A percentile compares a stretch with the other conserved stretches of the same genome.
These are phyloP conservation scores for Micronisus gabar DNA, from an alignment of 2,113 vertebrate species.

Conservation along the genomic window DNA sequence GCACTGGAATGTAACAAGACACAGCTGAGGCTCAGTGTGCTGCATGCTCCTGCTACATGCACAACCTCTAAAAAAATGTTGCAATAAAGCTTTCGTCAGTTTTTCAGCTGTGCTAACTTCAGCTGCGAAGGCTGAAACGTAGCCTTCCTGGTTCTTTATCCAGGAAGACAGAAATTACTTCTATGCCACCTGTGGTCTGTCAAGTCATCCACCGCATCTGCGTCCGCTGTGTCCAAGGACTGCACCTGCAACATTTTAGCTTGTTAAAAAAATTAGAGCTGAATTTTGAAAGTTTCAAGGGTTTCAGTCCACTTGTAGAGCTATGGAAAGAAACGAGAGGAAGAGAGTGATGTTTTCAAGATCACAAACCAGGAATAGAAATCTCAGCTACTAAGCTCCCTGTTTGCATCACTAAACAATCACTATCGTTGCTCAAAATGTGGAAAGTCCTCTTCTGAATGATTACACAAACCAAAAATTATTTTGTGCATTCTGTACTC, in stretches of 20 bases:
- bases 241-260: background rate
- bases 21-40: background rate
- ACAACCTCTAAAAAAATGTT: background rate
- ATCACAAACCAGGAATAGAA: background rate
- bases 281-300: background rate
- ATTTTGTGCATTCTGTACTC: background rate
- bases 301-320: background rate
- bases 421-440: background rate
- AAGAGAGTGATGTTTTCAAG: background rate
- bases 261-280: background rate
- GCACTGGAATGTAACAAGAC: background rate
- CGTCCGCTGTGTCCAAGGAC: fast-evolving
- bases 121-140: fast-evolving
- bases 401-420: background rate
- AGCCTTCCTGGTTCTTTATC: background rate
- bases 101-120: background rate
- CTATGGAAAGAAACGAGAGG: background rate
- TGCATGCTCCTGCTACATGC: background rate
- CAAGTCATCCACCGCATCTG: background rate
- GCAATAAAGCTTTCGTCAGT: background rate
- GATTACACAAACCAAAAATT: background rate
- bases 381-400: background rate
- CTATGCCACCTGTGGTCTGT: background rate
- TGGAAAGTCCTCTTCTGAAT: background rate
- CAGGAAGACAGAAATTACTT: background rate